Conservation (phyloP, 2,113 vertebrate species). For the Trichechus manatus region DNA sequence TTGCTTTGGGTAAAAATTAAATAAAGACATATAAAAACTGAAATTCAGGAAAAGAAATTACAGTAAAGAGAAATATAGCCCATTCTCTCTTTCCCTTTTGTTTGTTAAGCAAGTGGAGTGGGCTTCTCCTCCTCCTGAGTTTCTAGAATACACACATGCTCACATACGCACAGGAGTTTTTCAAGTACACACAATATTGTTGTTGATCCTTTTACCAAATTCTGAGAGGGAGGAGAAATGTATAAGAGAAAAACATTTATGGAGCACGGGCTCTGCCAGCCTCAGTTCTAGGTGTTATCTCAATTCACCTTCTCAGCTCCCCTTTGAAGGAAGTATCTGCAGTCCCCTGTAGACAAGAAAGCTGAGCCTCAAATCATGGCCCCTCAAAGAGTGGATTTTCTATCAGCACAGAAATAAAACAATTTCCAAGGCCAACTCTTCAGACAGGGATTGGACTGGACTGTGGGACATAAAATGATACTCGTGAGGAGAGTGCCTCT, state of each 20-base stretch:
- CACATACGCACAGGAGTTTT: neutral
- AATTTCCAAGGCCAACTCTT: no score
- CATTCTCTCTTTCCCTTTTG: neutral
- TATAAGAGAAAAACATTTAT: neutral
- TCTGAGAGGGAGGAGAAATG: neutral
- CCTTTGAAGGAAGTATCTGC: neutral
- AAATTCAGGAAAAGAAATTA: neutral
- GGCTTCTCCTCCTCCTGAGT: neutral
- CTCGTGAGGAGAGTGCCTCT: no score
- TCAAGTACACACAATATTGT: neutral
- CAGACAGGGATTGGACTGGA: no score
- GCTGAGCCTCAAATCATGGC: neutral
- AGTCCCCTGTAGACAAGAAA: neutral
- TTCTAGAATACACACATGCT: neutral
- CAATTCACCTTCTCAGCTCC: neutral
- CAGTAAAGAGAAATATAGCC: neutral
- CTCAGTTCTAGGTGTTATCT: neutral
- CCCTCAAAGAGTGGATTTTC: no score
- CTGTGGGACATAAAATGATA: no score
- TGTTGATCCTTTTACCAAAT: neutral
- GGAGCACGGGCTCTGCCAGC: neutral
- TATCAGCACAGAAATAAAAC: no score
- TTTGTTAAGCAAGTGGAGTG: neutral
- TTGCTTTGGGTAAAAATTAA: constrained; percentile 32
- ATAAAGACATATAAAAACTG: neutral